Evolutionary conservation across 1,140 invertebrate genomes (phyloP), one percentile per base, ranked within the genome.

Genomic region (Pseudomyrmex flavicornis): DNA sequence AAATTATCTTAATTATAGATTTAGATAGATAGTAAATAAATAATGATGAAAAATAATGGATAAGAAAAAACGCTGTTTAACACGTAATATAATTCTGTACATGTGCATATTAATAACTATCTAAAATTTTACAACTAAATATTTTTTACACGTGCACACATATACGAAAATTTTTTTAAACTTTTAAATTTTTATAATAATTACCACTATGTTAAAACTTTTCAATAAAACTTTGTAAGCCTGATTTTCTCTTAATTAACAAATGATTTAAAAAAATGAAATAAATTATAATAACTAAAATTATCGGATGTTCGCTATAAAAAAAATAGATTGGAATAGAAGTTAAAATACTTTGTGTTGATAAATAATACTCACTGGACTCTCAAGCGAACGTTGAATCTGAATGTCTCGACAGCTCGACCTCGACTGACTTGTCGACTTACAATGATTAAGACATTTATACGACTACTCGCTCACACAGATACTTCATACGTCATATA

Each of bases 351-450:
- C 46, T 12, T 69, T 5, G 44, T 56, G 17, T 66, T 54, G 13
- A 1, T 35, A 54, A 44, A 50, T 35, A 35, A 35, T 74, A 84
- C 86, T 88, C 63, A 88, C 86, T 69, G 54, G 5, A 56, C 20
- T 17, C 10, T 58, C 69, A 12, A 68, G 13, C 22, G 9, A 46
- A 20, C 2, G 46, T 61, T 48, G 48, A 52, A 52, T 54, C 52
- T 48, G 35, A 70, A 2, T 10, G 54, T 75, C 72, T 68, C 68
- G 59, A 83, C 46, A 83, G 77, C 52, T 85, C 62, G 77, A 85
- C 54, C 77, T 83, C 80, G 82, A 89, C 88, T 89, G 88, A 80
- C 44, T 68, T 65, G 62, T 87, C 65, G 15, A 10, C 17, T 74
- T 72, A 46, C n/a, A 54, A 22, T 35, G 65, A 44, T 59, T 22